Evolutionary conservation across 2,888 invertebrate species (phyloP).

Genomic region (Cataglyphis rosenhaueri): DNA sequence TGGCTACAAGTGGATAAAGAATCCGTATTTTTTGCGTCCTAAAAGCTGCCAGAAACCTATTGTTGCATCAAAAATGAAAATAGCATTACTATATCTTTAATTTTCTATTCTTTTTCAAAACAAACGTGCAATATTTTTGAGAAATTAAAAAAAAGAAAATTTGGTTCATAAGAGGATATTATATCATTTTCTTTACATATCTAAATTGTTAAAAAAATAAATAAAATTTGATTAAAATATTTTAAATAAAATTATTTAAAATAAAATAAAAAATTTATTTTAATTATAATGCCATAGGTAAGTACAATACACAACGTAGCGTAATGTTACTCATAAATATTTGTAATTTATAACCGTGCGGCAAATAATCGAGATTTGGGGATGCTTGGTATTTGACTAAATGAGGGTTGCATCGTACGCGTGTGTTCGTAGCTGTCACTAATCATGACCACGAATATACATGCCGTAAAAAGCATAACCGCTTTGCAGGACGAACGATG

Average conservation of each 20-base stretch:
- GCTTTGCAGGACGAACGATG: conserved; percentile 64
- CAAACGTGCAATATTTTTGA: not conserved
- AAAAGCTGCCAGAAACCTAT: not conserved
- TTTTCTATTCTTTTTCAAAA: not conserved
- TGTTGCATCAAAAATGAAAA: conserved; percentile 15
- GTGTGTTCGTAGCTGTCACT: conserved; percentile 69
- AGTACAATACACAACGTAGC: not conserved
- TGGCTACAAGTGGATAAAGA: conserved; percentile 22
- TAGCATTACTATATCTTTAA: not conserved
- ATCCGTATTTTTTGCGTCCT: conserved; percentile 8
- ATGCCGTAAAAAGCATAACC: conserved; percentile 78
- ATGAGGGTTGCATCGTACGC: conserved; percentile 21
- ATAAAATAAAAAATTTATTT: not conserved
- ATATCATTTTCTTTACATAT: not conserved
- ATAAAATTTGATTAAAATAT: not conserved
- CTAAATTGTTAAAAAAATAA: not conserved
- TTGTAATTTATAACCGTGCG: not conserved
- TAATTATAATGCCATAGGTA: not conserved
- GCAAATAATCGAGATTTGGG: conserved; percentile 35
- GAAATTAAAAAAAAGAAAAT: not conserved
- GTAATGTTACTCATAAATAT: not conserved
- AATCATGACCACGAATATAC: conserved; percentile 73
- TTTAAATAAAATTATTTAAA: not conserved
- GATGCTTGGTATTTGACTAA: conserved; percentile 43
- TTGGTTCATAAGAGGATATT: not conserved